Percentiles rank a stretch among this genome's conserved stretches.
Evolutionary conservation across 2,797 vertebrate genomes (phyloP).

Genomic region (Lepilemur ruficaudatus): DNA sequence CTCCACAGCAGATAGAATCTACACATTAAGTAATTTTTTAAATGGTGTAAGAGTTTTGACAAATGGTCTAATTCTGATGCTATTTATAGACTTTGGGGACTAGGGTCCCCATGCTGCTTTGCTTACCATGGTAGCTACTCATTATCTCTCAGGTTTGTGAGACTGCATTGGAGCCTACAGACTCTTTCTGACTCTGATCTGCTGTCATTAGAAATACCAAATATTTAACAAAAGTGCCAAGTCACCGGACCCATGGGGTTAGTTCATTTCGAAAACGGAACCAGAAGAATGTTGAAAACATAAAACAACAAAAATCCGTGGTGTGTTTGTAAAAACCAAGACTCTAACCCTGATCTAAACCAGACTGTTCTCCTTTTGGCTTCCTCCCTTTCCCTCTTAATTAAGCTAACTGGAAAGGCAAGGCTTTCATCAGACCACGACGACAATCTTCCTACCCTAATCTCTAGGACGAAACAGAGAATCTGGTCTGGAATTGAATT

Average conservation of each 20-base stretch:
- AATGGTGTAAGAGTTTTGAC: neutral
- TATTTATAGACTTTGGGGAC: neutral
- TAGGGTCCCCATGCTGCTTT: neutral
- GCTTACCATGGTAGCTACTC: neutral
- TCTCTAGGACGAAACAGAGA: slow-evolving; percentile 82
- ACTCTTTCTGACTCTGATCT: neutral
- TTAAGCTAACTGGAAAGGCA: slow-evolving; percentile 84
- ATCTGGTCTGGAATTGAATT: slow-evolving; percentile 82
- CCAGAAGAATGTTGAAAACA: slow-evolving; percentile 79
- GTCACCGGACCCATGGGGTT: slow-evolving; percentile 56
- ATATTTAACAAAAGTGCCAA: slow-evolving; percentile 52
- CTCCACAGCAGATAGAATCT: neutral
- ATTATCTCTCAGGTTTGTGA: neutral
- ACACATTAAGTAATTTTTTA: neutral
- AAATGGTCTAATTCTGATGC: neutral
- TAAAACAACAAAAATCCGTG: slow-evolving; percentile 75
- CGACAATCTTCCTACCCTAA: slow-evolving; percentile 81
- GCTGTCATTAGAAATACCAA: slow-evolving; percentile 32
- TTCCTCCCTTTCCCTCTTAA: slow-evolving; percentile 68
- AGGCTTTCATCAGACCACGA: slow-evolving; percentile 81
- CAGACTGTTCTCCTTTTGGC: slow-evolving; percentile 80
- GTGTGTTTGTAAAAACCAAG: slow-evolving; percentile 75
- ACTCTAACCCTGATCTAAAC: slow-evolving; percentile 84
- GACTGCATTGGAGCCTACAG: neutral
- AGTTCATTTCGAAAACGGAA: slow-evolving; percentile 72